Evolutionary conservation across 2,888 invertebrate species (phyloP).

Genomic region (Tetranychus piercei): DNA sequence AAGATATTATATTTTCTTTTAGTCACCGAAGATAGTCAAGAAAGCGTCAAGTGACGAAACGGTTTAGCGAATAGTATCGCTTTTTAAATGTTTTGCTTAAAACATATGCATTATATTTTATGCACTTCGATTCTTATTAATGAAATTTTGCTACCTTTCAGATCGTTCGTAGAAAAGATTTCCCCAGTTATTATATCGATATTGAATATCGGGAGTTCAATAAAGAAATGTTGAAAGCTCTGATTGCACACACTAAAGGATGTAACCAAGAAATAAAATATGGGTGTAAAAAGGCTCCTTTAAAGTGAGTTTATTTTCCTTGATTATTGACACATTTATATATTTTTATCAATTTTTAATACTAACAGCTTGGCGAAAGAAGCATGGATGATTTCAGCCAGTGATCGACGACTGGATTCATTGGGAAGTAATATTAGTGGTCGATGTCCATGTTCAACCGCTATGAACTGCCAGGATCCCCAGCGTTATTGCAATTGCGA

Average conservation of each 20-base stretch:
- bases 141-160: conserved; percentile 29
- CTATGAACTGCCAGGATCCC: conserved; percentile 57
- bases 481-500: conserved; percentile 78
- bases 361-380: conserved; percentile 12
- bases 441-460: conserved; percentile 46
- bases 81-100: too few species aligned
- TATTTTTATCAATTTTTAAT: background rate
- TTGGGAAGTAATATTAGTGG: conserved; percentile 43
- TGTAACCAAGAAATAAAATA: conserved; percentile 76
- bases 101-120: too few species aligned
- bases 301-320: conserved; percentile 39
- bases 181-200: conserved; percentile 60
- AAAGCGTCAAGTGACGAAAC: too few species aligned
- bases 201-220: conserved; percentile 74
- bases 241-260: conserved; percentile 69
- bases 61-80: too few species aligned
- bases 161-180: conserved; percentile 60
- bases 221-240: conserved; percentile 56
- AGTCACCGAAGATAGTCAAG: too few species aligned
- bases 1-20: too few species aligned
- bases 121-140: background rate
- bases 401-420: conserved; percentile 16
- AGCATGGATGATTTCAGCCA: conserved; percentile 28
- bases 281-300: conserved; percentile 68
- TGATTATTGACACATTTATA: background rate